Conservation (phyloP, 2,113 vertebrate species). For the Rhea pennata region DNA sequence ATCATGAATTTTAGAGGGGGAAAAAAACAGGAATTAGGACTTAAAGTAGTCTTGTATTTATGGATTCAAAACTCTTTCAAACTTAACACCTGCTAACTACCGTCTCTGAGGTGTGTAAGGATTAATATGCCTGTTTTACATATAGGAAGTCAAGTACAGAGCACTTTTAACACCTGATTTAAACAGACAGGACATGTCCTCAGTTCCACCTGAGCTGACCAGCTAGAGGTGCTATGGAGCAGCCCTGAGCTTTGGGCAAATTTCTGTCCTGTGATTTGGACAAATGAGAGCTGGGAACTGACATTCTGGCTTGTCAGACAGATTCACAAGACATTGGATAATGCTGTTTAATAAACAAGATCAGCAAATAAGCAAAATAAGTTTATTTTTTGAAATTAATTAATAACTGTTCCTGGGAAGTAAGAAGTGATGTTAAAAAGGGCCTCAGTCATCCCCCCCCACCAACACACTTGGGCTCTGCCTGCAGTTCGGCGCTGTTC, state of each 20-base stretch:
- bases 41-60: neutral
- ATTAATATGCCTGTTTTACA: neutral
- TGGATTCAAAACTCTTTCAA: neutral
- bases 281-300: neutral
- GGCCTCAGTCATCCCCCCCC: neutral
- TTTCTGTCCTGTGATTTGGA: neutral
- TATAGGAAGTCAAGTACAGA: neutral
- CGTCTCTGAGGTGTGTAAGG: neutral
- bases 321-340: neutral
- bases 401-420: neutral
- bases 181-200: neutral
- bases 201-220: neutral
- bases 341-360: neutral
- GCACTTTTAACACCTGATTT: neutral
- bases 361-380: neutral
- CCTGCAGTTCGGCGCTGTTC: neutral
- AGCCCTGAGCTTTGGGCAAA: neutral
- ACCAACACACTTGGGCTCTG: neutral
- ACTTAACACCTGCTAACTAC: neutral
- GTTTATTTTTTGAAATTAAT: conserved; percentile 10
- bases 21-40: neutral
- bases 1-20: neutral
- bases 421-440: neutral
- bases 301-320: neutral
- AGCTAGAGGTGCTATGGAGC: neutral